Percentiles rank a stretch among this genome's conserved stretches.
These are phyloP conservation scores for Bacillus rossius DNA, from an alignment of 1,140 invertebrate genomes.

Conservation along the genomic window DNA sequence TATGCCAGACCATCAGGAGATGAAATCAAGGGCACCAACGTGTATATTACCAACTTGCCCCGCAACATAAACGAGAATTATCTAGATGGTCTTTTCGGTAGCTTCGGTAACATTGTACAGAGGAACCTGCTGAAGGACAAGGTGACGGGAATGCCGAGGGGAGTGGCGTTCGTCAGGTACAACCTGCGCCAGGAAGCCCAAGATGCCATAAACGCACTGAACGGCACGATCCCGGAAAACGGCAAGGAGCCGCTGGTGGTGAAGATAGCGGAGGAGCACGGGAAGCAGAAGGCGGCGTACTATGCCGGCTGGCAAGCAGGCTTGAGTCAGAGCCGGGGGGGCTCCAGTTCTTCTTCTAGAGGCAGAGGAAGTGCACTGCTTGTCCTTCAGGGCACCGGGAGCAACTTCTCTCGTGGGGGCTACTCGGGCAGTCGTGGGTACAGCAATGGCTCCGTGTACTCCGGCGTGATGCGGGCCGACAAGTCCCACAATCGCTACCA, in stretches of 20 bases:
- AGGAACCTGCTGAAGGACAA: conserved; percentile 86
- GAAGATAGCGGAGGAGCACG: conserved; percentile 89
- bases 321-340: conserved; percentile 48
- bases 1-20: conserved; percentile 87
- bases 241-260: conserved; percentile 77
- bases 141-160: conserved; percentile 74
- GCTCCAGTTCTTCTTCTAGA: conserved; percentile 19
- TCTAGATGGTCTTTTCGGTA: conserved; percentile 76
- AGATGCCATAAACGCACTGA: conserved; percentile 75
- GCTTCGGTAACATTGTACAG: conserved; percentile 85
- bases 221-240: conserved; percentile 80
- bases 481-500: conserved; percentile 25
- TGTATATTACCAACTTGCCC: conserved; percentile 90
- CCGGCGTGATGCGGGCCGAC: conserved; percentile 19
- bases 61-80: conserved; percentile 74
- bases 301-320: conserved; percentile 54
- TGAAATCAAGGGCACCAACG: conserved; percentile 91
- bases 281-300: conserved; percentile 76
- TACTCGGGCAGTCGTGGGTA: conserved; percentile 7
- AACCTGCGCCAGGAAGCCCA: conserved; percentile 83
- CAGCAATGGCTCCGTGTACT: not conserved
- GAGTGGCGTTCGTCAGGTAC: conserved; percentile 88
- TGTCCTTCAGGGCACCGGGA: not conserved
- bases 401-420: conserved; percentile 55
- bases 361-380: conserved; percentile 66